phyloP scores from a whole-genome alignment of 2,113 vertebrate species.

The Ramphastos sulfuratus region DNA sequence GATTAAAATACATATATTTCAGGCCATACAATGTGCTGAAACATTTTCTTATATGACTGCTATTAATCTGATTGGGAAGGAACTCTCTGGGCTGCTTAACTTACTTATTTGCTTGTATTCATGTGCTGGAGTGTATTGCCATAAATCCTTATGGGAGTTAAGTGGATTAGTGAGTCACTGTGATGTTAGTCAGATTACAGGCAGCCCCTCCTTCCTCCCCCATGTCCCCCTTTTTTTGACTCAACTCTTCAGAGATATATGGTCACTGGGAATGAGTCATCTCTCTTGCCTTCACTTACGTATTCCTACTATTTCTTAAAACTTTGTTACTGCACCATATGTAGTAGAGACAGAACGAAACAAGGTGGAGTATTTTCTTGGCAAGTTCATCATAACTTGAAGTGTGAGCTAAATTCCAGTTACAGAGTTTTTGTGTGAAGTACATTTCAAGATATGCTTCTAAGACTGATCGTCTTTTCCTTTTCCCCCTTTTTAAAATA shows the following conservation, averaged over 20 bases:
- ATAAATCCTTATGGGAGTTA: background rate
- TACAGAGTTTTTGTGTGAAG: background rate
- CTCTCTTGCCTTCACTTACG: background rate
- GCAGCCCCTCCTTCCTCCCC: background rate
- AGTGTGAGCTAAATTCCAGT: background rate
- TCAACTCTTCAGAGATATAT: background rate
- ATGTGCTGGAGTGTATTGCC: background rate
- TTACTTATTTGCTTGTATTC: background rate
- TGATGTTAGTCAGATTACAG: background rate
- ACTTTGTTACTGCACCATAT: background rate
- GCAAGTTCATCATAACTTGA: background rate
- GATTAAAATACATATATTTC: background rate
- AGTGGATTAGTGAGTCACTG: conserved; percentile 43
- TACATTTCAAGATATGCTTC: background rate
- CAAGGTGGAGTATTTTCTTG: background rate
- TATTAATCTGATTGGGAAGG: conserved; percentile 8
- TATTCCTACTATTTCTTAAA: background rate
- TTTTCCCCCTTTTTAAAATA: background rate
- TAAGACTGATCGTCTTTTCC: background rate
- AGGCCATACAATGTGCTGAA: background rate
- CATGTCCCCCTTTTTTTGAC: background rate
- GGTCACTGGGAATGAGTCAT: background rate
- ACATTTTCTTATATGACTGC: background rate
- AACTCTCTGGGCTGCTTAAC: background rate
- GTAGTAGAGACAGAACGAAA: background rate